Conservation (phyloP, 2,113 vertebrate species). For the Stegostoma tigrinum region DNA sequence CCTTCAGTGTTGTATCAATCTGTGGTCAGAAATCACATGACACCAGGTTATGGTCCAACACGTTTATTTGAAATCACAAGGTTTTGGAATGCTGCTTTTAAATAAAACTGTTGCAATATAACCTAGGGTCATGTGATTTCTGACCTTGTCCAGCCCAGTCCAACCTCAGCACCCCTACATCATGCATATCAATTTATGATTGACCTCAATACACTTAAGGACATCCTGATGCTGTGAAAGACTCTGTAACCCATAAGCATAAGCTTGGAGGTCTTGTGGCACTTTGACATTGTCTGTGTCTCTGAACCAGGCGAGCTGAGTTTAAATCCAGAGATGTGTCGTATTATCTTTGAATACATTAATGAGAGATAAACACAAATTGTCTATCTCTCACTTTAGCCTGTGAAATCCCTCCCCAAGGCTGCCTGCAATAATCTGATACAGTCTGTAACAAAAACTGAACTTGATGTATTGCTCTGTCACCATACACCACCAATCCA, state of each 20-base stretch:
- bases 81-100: no score
- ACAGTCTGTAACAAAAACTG: not conserved
- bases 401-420: not conserved
- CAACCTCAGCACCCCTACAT: no score
- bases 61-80: no score
- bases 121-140: no score
- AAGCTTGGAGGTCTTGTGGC: no score
- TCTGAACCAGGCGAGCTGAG: no score
- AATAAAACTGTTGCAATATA: no score
- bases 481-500: slow-evolving; percentile 1
- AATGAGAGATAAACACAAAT: not conserved
- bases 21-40: not conserved
- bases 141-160: no score
- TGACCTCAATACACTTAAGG: not conserved
- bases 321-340: no score
- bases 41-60: no score
- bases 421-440: not conserved
- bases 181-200: not conserved
- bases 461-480: slow-evolving; percentile 11
- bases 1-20: not conserved
- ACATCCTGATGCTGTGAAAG: not conserved
- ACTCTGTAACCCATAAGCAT: not conserved
- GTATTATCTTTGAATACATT: no score
- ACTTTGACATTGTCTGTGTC: no score
- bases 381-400: not conserved